Evolutionary conservation across 1,140 invertebrate species (phyloP).

Genomic region (Cardiocondyla obscurior): DNA sequence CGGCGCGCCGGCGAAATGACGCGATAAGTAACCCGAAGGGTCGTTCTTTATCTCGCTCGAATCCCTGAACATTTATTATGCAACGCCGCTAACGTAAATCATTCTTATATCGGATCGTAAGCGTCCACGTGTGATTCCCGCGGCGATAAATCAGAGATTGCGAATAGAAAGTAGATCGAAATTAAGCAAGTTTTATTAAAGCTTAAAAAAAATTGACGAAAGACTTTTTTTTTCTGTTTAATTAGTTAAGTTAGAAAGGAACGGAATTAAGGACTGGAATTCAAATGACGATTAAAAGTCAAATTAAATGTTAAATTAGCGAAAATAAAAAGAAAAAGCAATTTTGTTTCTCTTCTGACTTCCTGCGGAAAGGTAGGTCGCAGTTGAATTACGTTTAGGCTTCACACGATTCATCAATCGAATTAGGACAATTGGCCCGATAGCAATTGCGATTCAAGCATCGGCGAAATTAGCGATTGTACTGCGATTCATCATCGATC

Average conservation of each 20-base stretch:
- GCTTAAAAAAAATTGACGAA: not conserved
- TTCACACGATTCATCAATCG: not conserved
- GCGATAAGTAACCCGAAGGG: not conserved
- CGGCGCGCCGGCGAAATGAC: not conserved
- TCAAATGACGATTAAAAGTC: not conserved
- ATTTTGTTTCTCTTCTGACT: no score
- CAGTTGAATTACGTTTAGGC: not conserved
- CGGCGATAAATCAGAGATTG: not conserved
- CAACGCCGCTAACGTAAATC: not conserved
- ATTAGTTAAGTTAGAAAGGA: not conserved
- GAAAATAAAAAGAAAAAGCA: not conserved
- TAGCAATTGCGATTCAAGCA: not conserved
- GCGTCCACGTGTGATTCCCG: not conserved
- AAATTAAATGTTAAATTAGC: not conserved
- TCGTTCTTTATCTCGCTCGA: not conserved
- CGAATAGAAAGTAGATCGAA: not conserved
- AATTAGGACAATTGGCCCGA: not conserved
- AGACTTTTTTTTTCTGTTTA: not conserved
- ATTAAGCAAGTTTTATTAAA: not conserved
- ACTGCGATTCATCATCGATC: slow-evolving; percentile 61
- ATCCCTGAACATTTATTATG: not conserved
- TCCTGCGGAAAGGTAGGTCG: not conserved
- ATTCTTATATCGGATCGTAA: not conserved
- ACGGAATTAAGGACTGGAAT: not conserved
- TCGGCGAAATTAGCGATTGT: slow-evolving; percentile 54